Evolutionary conservation across 2,888 invertebrate genomes (phyloP).

Genomic region (Tiliacea aurago): DNA sequence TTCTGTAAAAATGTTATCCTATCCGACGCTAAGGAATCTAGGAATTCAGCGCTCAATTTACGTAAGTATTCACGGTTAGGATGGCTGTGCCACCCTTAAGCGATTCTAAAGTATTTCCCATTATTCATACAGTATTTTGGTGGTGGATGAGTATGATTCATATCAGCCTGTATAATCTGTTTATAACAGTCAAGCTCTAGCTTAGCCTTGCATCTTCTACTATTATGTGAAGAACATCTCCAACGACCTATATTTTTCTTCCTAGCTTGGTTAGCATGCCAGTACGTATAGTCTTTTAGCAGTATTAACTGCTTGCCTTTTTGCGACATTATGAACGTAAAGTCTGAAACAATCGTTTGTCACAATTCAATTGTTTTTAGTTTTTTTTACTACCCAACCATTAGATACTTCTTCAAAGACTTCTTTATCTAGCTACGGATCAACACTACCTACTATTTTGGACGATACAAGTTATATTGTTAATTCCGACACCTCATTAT

Average conservation of each 20-base stretch:
- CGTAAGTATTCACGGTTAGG: too few species aligned
- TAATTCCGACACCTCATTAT: constrained; percentile 28
- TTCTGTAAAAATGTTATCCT: too few species aligned
- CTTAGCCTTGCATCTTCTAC: constrained; percentile 53
- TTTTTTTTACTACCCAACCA: not conserved
- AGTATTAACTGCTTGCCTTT: constrained; percentile 64
- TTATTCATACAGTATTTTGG: constrained; percentile 37
- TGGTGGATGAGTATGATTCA: constrained; percentile 47
- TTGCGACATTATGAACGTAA: constrained; percentile 52
- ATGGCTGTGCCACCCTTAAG: not conserved
- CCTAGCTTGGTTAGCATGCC: constrained; percentile 35
- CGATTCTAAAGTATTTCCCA: constrained; percentile 45
- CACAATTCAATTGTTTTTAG: constrained; percentile 10
- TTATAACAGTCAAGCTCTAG: constrained; percentile 35
- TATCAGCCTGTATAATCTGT: constrained; percentile 45
- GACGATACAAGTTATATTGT: constrained; percentile 22
- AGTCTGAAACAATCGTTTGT: constrained; percentile 44
- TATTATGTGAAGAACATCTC: constrained; percentile 53
- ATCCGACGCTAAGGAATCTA: too few species aligned
- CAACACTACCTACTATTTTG: not conserved
- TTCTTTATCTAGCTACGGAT: constrained; percentile 6
- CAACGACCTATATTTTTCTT: constrained; percentile 32
- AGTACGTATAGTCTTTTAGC: constrained; percentile 63
- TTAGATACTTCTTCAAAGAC: not conserved
- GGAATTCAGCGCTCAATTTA: too few species aligned